These are phyloP conservation scores for Acanthochromis polyacanthus DNA, from an alignment of 2,113 vertebrate genomes.

Conservation along the genomic window DNA sequence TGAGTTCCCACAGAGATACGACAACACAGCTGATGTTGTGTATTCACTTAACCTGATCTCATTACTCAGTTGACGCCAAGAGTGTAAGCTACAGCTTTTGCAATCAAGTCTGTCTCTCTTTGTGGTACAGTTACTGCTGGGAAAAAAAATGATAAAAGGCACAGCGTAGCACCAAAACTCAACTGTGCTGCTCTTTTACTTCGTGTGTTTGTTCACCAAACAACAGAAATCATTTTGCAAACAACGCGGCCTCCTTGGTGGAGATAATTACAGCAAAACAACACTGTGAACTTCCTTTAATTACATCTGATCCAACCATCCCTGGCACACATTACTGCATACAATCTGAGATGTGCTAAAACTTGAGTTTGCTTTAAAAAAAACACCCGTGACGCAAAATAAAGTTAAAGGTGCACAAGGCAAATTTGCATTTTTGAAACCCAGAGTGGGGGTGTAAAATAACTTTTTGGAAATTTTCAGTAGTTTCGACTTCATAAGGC, in stretches of 20 bases:
- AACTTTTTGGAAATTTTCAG: not conserved
- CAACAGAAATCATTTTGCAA: constrained; percentile 36
- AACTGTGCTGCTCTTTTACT: constrained; percentile 4
- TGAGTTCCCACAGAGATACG: not conserved
- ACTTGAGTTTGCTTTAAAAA: constrained; percentile 37
- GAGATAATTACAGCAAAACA: constrained; percentile 39
- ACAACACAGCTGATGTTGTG: not conserved
- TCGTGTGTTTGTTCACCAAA: constrained; percentile 35
- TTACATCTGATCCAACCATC: constrained; percentile 40
- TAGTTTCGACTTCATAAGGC: constrained; percentile 7
- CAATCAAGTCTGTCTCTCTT: not conserved
- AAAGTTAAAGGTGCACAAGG: constrained; percentile 12
- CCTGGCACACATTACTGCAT: constrained; percentile 11
- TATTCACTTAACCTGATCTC: not conserved
- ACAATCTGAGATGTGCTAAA: not conserved
- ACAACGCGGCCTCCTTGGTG: constrained; percentile 30
- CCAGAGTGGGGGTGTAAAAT: not conserved
- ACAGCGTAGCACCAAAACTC: not conserved
- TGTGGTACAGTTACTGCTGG: not conserved
- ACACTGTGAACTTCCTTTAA: constrained; percentile 39
- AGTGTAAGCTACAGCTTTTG: not conserved
- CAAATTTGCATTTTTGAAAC: constrained; percentile 26
- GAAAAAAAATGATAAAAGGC: not conserved
- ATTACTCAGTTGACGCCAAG: not conserved
- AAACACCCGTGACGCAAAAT: constrained; percentile 22